phyloP scores from a whole-genome alignment of 64 coral and sea anemone genomes.

The Stylophora pistillata region DNA sequence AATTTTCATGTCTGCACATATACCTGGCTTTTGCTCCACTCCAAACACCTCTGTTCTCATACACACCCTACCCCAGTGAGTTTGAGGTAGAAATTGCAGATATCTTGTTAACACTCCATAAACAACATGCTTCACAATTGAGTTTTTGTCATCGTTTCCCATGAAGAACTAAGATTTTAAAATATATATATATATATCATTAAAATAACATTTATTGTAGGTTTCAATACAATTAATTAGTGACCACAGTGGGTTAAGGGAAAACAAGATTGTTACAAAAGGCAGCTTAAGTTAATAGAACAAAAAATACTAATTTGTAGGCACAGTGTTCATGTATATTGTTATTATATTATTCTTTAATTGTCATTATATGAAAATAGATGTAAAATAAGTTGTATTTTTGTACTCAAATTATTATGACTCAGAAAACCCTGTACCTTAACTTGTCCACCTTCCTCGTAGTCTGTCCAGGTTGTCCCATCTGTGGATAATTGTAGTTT shows the following conservation, averaged over 20 bases:
- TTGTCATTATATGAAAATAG: neutral
- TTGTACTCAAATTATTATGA: neutral
- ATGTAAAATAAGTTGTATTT: neutral
- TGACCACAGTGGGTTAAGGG: neutral
- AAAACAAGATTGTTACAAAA: neutral
- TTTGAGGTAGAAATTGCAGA: neutral
- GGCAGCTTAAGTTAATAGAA: no score
- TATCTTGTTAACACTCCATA: neutral
- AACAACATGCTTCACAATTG: neutral
- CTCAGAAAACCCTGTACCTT: neutral
- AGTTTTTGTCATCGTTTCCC: neutral
- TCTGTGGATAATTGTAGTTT: constrained; percentile 23
- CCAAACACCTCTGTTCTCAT: constrained; percentile 18
- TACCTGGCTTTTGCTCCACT: constrained; percentile 16
- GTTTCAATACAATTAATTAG: no score
- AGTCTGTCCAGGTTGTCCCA: constrained; percentile 24
- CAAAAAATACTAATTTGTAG: no score
- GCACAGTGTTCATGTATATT: no score
- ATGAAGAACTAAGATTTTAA: neutral
- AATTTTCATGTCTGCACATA: no score
- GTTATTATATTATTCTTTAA: no score
- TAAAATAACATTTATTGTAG: no score
- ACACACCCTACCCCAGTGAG: neutral
- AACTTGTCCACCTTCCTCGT: constrained; percentile 22
- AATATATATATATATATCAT: no score